Evolutionary conservation across 2,888 invertebrate species (phyloP).

Genomic region (Neocrepidodera transversa): DNA sequence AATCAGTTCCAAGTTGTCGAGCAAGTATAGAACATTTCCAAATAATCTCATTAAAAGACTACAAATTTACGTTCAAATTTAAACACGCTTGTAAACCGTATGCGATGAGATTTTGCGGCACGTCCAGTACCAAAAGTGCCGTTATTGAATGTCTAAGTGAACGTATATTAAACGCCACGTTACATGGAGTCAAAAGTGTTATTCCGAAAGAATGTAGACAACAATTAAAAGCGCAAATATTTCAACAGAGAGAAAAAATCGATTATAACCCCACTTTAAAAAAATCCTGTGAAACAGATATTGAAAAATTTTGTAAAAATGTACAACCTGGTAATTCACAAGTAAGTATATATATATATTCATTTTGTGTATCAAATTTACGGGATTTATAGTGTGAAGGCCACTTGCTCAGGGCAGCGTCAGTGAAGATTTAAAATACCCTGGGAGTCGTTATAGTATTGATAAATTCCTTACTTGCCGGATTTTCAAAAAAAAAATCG

Average conservation of each 20-base stretch:
- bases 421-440: no score
- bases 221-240: conserved; percentile 88
- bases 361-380: no score
- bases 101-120: conserved; percentile 73
- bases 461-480: no score
- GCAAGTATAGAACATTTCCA: conserved; percentile 98
- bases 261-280: conserved; percentile 85
- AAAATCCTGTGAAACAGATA: conserved; percentile 81
- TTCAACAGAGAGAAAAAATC: conserved; percentile 90
- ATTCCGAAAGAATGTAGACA: conserved; percentile 89
- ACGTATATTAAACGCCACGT: conserved; percentile 87
- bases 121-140: conserved; percentile 77
- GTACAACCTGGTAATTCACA: conserved; percentile 71
- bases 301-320: conserved; percentile 74
- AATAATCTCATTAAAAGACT: conserved; percentile 90
- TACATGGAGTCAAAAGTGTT: conserved; percentile 76
- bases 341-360: conserved; percentile 58
- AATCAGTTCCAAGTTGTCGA: conserved; percentile 82
- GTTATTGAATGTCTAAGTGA: conserved; percentile 89
- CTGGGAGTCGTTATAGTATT: no score
- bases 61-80: conserved; percentile 92
- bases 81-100: conserved; percentile 90
- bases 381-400: no score
- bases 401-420: no score
- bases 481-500: no score